Evolutionary conservation across 2,888 invertebrate species (phyloP).

Genomic region (Sphaeridia pumilis): DNA sequence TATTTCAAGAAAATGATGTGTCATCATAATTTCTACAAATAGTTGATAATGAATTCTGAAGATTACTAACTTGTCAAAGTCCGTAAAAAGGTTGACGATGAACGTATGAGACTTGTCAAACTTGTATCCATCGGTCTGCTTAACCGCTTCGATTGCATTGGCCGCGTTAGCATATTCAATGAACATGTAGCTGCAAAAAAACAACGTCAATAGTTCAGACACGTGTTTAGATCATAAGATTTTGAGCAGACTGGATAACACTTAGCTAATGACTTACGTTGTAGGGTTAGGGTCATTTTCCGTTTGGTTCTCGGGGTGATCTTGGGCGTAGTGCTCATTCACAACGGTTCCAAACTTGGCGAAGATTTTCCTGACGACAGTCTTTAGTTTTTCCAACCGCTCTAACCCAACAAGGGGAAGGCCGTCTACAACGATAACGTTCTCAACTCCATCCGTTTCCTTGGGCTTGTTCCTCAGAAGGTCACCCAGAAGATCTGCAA

Average conservation of each 20-base stretch:
- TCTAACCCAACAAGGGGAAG: constrained; percentile 89
- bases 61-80: constrained; percentile 72
- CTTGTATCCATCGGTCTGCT: constrained; percentile 78
- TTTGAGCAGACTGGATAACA: no score
- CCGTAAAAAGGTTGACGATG: constrained; percentile 83
- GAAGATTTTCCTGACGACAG: constrained; percentile 82
- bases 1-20: constrained; percentile 10
- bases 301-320: constrained; percentile 1
- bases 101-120: constrained; percentile 89
- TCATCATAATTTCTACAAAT: constrained; percentile 5
- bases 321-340: constrained; percentile 59
- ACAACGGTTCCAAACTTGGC: constrained; percentile 76
- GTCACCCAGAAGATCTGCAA: constrained; percentile 82
- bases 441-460: constrained; percentile 91
- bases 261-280: no score
- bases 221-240: no score
- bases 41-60: no score
- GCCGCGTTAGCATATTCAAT: constrained; percentile 75
- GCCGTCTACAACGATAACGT: constrained; percentile 90
- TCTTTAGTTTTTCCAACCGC: constrained; percentile 79
- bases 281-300: constrained; percentile 13
- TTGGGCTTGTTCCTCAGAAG: constrained; percentile 76
- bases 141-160: constrained; percentile 79
- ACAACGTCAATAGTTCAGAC: no score
- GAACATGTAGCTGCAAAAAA: constrained; percentile 62